Evolutionary conservation across 2,113 vertebrate species (phyloP).

Genomic region (Pterocles burchelli): DNA sequence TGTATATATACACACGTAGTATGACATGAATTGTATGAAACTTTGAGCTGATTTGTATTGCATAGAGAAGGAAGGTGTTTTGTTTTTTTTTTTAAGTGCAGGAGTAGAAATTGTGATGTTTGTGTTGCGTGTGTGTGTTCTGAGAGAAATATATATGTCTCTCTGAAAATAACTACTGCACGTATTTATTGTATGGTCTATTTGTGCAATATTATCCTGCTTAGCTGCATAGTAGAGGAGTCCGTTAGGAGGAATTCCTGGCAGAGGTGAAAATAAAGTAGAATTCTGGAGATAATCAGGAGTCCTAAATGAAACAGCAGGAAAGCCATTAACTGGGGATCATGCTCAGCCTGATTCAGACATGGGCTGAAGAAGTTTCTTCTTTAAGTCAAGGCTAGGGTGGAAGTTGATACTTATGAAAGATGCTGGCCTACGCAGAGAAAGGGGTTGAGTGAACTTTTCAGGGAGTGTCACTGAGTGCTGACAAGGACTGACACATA

Average conservation of each 20-base stretch:
- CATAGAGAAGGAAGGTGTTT: not conserved
- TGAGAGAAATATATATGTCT: not conserved
- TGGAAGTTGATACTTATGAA: not conserved
- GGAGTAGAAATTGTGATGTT: not conserved
- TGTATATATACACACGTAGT: not conserved
- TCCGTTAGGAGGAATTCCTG: not conserved
- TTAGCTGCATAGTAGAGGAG: not conserved
- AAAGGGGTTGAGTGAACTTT: conserved; percentile 45
- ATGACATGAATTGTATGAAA: not conserved
- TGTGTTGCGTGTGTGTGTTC: not conserved
- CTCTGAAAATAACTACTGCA: not conserved
- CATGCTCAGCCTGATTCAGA: not conserved
- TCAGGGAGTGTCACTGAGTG: conserved; percentile 50
- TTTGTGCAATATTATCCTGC: not conserved
- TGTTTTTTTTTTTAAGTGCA: not conserved
- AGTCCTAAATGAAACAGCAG: not conserved
- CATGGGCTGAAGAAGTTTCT: not conserved
- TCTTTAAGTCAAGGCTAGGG: not conserved
- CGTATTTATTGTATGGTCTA: not conserved
- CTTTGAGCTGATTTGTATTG: not conserved
- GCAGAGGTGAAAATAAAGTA: not conserved
- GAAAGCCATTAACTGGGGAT: not conserved
- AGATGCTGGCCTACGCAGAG: conserved; percentile 4
- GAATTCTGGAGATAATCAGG: not conserved
- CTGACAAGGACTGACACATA: conserved; percentile 44